Evolutionary conservation across 2,113 vertebrate genomes (phyloP).

Genomic region (Myotis lucifugus): DNA sequence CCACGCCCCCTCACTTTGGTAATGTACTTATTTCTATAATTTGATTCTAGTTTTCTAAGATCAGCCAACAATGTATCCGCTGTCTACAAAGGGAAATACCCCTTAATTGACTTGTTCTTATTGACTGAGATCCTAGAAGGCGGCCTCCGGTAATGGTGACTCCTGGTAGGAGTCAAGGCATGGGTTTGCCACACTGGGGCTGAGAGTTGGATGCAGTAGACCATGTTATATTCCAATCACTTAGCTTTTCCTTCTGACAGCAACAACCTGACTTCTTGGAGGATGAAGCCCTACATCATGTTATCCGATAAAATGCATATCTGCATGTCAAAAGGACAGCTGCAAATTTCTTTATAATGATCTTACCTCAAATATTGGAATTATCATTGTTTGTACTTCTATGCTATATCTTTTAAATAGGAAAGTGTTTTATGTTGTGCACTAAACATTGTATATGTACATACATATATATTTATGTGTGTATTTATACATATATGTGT

Average conservation of each 20-base stretch:
- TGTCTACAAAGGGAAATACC: constrained; percentile 12
- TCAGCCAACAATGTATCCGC: background rate
- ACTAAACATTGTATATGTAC: background rate
- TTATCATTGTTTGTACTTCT: background rate
- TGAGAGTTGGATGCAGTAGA: constrained; percentile 43
- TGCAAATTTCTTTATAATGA: background rate
- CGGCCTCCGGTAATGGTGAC: background rate
- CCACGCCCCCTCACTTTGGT: background rate
- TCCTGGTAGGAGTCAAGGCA: background rate
- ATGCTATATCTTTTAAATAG: background rate
- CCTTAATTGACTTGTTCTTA: constrained; percentile 49
- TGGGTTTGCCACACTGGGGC: background rate
- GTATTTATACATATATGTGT: background rate
- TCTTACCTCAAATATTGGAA: background rate
- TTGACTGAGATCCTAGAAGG: constrained; percentile 35
- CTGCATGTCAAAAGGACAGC: background rate
- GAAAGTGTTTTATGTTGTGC: background rate
- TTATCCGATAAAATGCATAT: constrained; percentile 43
- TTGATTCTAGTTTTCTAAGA: constrained; percentile 39
- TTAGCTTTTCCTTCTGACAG: constrained; percentile 39
- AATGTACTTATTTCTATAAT: background rate
- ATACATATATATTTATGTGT: background rate
- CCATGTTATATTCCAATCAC: background rate
- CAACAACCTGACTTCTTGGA: constrained; percentile 6
- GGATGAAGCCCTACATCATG: constrained; percentile 21